Evolutionary conservation across 2,888 invertebrate species (phyloP), one percentile per base, ranked within the genome.

Genomic region (Gortyna flavago): DNA sequence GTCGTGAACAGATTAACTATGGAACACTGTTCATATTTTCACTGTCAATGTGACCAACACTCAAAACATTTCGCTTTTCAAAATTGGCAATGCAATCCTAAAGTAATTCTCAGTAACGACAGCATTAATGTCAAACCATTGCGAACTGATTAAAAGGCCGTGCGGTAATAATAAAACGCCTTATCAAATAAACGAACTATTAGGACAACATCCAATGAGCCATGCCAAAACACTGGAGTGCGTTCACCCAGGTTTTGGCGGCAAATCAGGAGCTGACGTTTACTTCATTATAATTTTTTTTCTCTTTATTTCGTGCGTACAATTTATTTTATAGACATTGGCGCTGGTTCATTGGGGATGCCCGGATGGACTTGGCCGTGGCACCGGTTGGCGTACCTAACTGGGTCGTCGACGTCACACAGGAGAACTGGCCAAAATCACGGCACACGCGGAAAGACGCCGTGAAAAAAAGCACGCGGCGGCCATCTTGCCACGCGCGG

Each of bases 301-400:
- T 90, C 91, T 91, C 91, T 92, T 94, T 94, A 94, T 94, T 93
- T 91, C 92, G 90, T 90, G 93, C 91, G 93, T 94, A 94, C 94
- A 94, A 96, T 96, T 96, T 96, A 95, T 96, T 96, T 96, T 96
- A 96, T 96, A 96, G 96, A 96, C 96, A 96, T 96, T 96, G 96
- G 96, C 96, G 92, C 94, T 93, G 95, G 95, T 95, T 96, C 96
- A 96, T 94, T 92, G 95, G 96, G 96, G 96, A 96, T 95, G 93
- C 96, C 96, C 95, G 93, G 88, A 92, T 95, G 96, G 95, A 95
- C 96, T 96, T 96, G 96, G 96, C 96, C 96, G 93, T 96, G 96
- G 96, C 93, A 95, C 93, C 93, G 94, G 90, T 96, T 96, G 96
- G 96, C 96, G 93, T 92, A 91, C 93, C 95, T 95, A 96, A 95